Evolutionary conservation across 2,797 vertebrate genomes (phyloP), one percentile per base, ranked within the genome.

Genomic region (Steatocranus sp.): DNA sequence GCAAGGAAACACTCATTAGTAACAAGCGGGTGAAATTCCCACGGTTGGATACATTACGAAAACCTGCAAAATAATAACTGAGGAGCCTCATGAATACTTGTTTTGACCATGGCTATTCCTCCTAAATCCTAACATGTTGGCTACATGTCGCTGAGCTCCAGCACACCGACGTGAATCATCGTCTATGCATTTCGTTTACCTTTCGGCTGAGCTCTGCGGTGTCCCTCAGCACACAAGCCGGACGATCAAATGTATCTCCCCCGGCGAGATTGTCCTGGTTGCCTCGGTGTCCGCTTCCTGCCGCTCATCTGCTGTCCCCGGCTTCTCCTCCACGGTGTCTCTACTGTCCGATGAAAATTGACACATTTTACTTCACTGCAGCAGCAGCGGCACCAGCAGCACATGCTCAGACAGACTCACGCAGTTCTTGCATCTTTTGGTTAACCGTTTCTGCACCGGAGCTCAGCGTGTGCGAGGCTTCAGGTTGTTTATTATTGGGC

Each of bases 351-450:
- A 66, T 93, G 93, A 79, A 91, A 91, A 95, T 81, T 88, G 94
- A 95, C 95, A 96, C 95, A 95, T 96, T 93, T 93, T 89, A 88
- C 93, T 94, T 92, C 86, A 94, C 93, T 95, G 96, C 96, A 94
- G 93, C 93, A 93, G 91, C 94, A 82, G 84, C 84, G 12, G 83
- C 82, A 82, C 84, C 85, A 75, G 83, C 92, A 80, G 94, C 95
- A 94, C 94, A 94, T 92, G 95, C 95, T 94, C 95, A 95, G 86
- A 94, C 87, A 70, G 66, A 80, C 84, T 82, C 89, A 36, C 91
- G 88, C 91, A 82, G 82, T 11, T 76, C 79, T 78, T 51, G 81
- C 90, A 84, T 91, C 87, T 73, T 61, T 25, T 20, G 43, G 15
- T 96, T 95, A 95, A 95, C 94, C 74, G 3, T 84, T 93, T 91